Evolutionary conservation across 2,888 invertebrate species (phyloP), one percentile per base, ranked within the genome.

Genomic region (Elysia crispata): DNA sequence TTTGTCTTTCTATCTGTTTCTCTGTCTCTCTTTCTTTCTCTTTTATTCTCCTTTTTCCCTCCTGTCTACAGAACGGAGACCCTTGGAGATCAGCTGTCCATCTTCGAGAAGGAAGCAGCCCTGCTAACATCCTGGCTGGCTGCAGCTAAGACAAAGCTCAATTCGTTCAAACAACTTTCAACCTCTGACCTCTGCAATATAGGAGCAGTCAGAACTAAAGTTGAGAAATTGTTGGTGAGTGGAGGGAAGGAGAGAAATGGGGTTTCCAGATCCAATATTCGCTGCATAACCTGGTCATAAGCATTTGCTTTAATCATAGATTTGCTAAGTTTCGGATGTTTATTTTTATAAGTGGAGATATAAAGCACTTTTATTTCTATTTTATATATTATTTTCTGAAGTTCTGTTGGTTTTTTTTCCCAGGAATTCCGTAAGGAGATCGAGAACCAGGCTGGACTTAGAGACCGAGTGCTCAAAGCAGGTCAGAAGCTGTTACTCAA

Each of bases 371-470:
- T n/a, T n/a, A n/a, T 6, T 41, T 41, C 3, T 41, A 11, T 11
- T 41, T 41, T 41, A 41, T 11, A 41, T 41, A 11, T 6, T 41
- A 11, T 41, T 3, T 41, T 41, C 3, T 41, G 41, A 41, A 41
- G 3, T 3, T 41, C 41, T 41, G 41, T 41, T 41, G 41, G 3
- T 3, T 41, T 41, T 30, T 60, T 50, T 66, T 33, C 82, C 0
- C 84, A 91, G 91, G 90, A 90, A 82, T 90, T 91, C 87, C 86
- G 89, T 6, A 91, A 90, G 80, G 90, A 91, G 77, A 87, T 89
- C 20, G 90, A 90, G 73, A 85, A 86, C 78, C 87, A 91, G 82
- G 81, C 85, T 54, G 86, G 86, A 6, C 78, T 89, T n/a, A 90
- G 89, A 78, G 85, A 86, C 72, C 88, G 87, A 41, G 87, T 90